Conservation (phyloP, 1,140 invertebrate species). For the Drosophila novamexicana region DNA sequence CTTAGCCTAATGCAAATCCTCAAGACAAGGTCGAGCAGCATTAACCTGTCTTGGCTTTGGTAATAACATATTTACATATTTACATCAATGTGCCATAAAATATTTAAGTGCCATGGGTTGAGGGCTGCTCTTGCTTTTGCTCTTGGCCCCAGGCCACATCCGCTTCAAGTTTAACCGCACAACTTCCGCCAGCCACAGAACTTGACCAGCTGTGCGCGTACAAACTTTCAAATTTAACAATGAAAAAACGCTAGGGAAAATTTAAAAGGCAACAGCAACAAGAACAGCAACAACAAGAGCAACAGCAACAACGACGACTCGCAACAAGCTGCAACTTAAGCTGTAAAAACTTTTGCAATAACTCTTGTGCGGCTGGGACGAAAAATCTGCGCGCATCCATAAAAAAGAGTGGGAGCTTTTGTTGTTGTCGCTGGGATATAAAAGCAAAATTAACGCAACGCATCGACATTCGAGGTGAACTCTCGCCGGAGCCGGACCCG, state of each 20-base stretch:
- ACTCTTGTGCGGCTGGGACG: constrained; percentile 37
- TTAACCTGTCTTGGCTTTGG: constrained; percentile 9
- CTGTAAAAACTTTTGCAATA: constrained; percentile 62
- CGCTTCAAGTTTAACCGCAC: constrained; percentile 27
- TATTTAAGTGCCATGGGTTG: constrained; percentile 30
- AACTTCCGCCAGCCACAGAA: constrained; percentile 13
- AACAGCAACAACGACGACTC: not conserved
- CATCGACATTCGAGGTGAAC: constrained; percentile 52
- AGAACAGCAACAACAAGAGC: too few species aligned
- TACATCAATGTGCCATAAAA: constrained; percentile 45
- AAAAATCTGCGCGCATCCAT: constrained; percentile 59
- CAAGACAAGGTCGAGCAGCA: constrained; percentile 3
- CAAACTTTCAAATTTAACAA: constrained; percentile 32
- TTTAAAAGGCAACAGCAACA: constrained; percentile 18
- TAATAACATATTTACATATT: constrained; percentile 10
- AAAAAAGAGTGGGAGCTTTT: constrained; percentile 49
- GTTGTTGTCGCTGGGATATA: constrained; percentile 32
- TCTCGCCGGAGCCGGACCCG: not conserved
- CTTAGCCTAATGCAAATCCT: constrained; percentile 6
- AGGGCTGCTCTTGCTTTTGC: too few species aligned
- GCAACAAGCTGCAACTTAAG: constrained; percentile 39
- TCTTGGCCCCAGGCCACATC: constrained; percentile 4
- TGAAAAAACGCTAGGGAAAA: constrained; percentile 23
- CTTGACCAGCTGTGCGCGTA: constrained; percentile 27
- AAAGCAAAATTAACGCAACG: constrained; percentile 70